Base-by-base conservation (phyloP, 2,797 vertebrate genomes). In the Megaceryle alcyon region DNA sequence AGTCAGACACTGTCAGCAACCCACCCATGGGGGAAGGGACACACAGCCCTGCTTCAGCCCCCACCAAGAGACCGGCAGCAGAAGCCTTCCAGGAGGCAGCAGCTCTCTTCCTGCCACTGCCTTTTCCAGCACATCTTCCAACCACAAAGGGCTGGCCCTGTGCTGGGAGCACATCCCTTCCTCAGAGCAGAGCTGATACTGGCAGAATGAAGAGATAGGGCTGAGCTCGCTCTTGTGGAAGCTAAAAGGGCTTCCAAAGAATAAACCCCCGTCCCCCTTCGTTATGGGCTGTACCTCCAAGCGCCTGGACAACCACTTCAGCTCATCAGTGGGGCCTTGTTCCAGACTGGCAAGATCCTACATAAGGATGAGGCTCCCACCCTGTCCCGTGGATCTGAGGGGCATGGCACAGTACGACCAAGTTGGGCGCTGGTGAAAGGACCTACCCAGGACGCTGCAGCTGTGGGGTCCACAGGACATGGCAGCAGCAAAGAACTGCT, bases 131-230 rank as follows among this genome's bases (percentile, higher is more conserved):
- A 48, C 81, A 56, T 33, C 44, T 76, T 68, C 73, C 75, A 76
- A 75, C 48, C 82, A 11, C 1, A 0, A 44, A 33, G 57, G n/a
- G 29, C 43, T 29, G 3, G 28, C 3, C 0, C 37, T 0, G 0
- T 23, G 46, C 84, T 76, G 84, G 75, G 59, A 76, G 35, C 44
- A 14, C 3, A 2, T 4, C 59, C 20, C 17, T 79, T 91, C 85
- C 53, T 43, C 0, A 0, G 12, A 48, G 43, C 75, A 86, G 56
- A 39, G 12, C 33, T 6, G 2, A 29, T 28, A 22, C 41, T 3
- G 33, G 84, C 41, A 39, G 68, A 61, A 88, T 0, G 8, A 35
- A 54, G 61, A 59, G 60, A 59, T 2, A 61, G 68, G 39, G 51
- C 65, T 88, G 86, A 91, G 63, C 79, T 92, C 6, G 0, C 23